Base-by-base conservation (phyloP, 2,888 invertebrate genomes). In the Cosmorhoe ocellata region DNA sequence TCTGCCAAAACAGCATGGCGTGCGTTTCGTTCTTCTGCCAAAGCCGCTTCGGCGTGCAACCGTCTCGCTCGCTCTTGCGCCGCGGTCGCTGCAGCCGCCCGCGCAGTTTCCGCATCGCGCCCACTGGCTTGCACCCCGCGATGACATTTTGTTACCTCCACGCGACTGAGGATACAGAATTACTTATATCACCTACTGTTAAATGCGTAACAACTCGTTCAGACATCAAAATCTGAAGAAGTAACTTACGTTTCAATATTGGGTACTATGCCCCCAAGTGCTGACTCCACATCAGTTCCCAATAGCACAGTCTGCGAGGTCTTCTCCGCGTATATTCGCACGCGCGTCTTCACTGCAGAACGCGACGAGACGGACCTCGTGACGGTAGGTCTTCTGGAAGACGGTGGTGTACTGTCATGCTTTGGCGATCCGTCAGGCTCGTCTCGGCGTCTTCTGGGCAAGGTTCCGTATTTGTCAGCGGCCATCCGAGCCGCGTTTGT, bases 271-370 rank as follows among this genome's bases (percentile, higher is more conserved):
- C 95, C 95, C 0, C 92, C 92, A 42, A 96, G 84, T 3, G 94
- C 94, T 11, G 93, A 93, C 58, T 95, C 94, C 14, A 96, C 90
- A 69, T 96, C 96, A 1, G 84, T 79, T 44, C 93, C 92, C 0
- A 95, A 92, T 41, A 97, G 80, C 14, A 94, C 94, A 0, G 97
- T 97, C 77, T 97, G 97, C 9, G 93, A 92, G 38, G 92, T 91
- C 27, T 92, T 94, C 80, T 97, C 97, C 62, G 96, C 96, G 76
- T 95, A 96, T 60, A 97, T 96, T 68, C 93, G 91, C 0, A 94
- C 87, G 22, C 88, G 77, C 4, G 83, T 76, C 63, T 85, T 86
- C 10, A 79, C 77, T 1, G 84, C 73, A 8, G 84, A 76, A 9
- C 89, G 79, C 5, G 89, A 83, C 0, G 89, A 88, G 18, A 71